Base-by-base conservation (phyloP, 2,797 vertebrate genomes). In the Phoeniculus purpureus region DNA sequence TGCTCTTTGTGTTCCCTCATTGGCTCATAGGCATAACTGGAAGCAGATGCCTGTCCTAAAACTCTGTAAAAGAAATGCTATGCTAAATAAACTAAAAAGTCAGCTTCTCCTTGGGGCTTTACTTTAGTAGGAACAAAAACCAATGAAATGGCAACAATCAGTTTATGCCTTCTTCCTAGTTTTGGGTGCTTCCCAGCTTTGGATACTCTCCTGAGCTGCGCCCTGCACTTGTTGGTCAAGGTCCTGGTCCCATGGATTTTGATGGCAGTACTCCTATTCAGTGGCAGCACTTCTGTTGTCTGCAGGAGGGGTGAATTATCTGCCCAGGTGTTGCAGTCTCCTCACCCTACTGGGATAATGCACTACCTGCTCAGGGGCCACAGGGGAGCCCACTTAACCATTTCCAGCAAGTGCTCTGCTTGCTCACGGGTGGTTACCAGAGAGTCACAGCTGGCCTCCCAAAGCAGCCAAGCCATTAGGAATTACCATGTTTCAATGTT, bases 41-140 rank as follows among this genome's bases (percentile, higher is more conserved):
- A 94, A 94, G 86, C 94, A 95, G 94, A 95, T 95, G 93, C 93
- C 45, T 81, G 29, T 31, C 70, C 76, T 85, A 81, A 90, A 73
- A 75, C 25, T 85, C 54, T 82, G 62, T 66, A 51, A 60, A 93
- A 95, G 86, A 87, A 92, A 93, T 74, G 55, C 52, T 93, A 17
- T 72, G 50, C 83, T 88, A 62, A 89, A 52, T 43, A 88, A 77
- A 48, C 72, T 62, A 25, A 92, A 93, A 93, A 22, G 62, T 87
- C 76, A 25, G 62, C 73, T 43, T 27, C 50, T 89, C 81, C 66
- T 87, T 78, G 65, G 85, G 74, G 82, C 81, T 93, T 94, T 85
- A 74, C 67, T 91, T 79, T 76, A 72, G 90, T 92, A 89, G 85
- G 64, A 60, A 18, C 76, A 76, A 89, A 87, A 7, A 1, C 29